These are phyloP conservation scores for Prinia subflava DNA, from an alignment of 2,113 vertebrate genomes.

Conservation along the genomic window DNA sequence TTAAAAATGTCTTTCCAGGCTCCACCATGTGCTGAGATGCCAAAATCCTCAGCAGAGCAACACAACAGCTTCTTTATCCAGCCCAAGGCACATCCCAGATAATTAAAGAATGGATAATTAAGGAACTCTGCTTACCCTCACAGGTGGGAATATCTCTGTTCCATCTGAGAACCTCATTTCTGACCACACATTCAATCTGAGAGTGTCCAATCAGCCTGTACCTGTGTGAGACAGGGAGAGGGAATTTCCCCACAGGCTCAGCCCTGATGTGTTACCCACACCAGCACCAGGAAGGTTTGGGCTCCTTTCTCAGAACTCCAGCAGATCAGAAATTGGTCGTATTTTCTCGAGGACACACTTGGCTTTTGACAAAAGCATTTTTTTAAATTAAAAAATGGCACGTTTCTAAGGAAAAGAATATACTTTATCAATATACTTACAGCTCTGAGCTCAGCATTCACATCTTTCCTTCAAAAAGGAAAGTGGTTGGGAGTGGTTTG, in stretches of 20 bases:
- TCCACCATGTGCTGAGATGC: fast-evolving
- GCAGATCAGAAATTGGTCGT: background rate
- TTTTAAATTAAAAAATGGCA: background rate
- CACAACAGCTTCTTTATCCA: fast-evolving
- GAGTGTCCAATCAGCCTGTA: constrained; percentile 9
- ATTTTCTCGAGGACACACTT: background rate
- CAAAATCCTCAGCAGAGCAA: background rate
- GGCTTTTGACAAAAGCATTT: background rate
- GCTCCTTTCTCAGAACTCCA: background rate
- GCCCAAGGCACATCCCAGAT: background rate
- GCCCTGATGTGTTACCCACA: background rate
- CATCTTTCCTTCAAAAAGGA: background rate
- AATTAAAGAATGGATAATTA: background rate
- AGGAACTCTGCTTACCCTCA: background rate
- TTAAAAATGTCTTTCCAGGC: background rate
- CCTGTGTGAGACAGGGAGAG: background rate
- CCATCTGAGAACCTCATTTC: background rate
- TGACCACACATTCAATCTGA: background rate
- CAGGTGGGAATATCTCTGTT: background rate
- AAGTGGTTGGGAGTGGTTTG: background rate
- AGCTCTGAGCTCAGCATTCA: background rate
- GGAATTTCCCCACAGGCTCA: background rate
- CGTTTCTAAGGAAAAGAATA: background rate
- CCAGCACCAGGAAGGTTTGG: background rate
- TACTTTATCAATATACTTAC: background rate